A percentile compares a stretch with the other conserved stretches of the same genome.
Conservation (phyloP, 1,140 invertebrate species). For the Oncopodura yosiiana region DNA sequence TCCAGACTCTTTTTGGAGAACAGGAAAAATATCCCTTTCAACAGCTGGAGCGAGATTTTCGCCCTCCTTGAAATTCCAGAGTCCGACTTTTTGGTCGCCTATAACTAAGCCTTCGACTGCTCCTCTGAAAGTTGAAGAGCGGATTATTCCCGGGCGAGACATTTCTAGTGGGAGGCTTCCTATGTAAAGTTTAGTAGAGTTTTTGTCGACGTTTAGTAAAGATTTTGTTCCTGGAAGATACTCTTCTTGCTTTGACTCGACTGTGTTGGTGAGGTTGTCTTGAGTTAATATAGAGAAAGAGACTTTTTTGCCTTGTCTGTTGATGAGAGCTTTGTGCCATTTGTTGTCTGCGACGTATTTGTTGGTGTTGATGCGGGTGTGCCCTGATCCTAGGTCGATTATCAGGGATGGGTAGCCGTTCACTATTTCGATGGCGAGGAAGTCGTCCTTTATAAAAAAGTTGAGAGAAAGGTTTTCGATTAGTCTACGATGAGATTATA, state of each 20-base stretch:
- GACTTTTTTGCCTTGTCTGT: slow-evolving; percentile 72
- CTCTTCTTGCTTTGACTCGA: slow-evolving; percentile 49
- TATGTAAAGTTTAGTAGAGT: slow-evolving; percentile 77
- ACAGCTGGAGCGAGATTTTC: slow-evolving; percentile 61
- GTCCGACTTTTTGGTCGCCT: slow-evolving; percentile 74
- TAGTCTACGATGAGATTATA: no score
- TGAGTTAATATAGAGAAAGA: slow-evolving; percentile 71
- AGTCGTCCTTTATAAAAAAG: slow-evolving; percentile 61
- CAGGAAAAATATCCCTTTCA: slow-evolving; percentile 57
- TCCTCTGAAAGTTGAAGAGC: slow-evolving; percentile 68
- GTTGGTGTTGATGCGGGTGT: slow-evolving; percentile 59
- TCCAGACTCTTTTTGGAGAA: slow-evolving; percentile 54
- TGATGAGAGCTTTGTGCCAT: slow-evolving; percentile 84
- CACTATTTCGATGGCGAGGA: slow-evolving; percentile 80
- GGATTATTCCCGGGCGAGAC: slow-evolving; percentile 47
- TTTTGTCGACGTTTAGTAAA: slow-evolving; percentile 75
- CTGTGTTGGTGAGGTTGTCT: slow-evolving; percentile 52
- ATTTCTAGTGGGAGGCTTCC: slow-evolving; percentile 64
- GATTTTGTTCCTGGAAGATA: slow-evolving; percentile 57
- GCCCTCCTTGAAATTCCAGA: slow-evolving; percentile 86
- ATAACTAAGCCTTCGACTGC: slow-evolving; percentile 81
- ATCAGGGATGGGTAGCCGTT: slow-evolving; percentile 76
- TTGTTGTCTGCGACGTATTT: slow-evolving; percentile 69
- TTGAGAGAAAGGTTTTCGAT: no score
- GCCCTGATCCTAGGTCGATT: slow-evolving; percentile 78